Base-by-base conservation (phyloP, 2,888 invertebrate genomes). In the Megamerina dolium region DNA sequence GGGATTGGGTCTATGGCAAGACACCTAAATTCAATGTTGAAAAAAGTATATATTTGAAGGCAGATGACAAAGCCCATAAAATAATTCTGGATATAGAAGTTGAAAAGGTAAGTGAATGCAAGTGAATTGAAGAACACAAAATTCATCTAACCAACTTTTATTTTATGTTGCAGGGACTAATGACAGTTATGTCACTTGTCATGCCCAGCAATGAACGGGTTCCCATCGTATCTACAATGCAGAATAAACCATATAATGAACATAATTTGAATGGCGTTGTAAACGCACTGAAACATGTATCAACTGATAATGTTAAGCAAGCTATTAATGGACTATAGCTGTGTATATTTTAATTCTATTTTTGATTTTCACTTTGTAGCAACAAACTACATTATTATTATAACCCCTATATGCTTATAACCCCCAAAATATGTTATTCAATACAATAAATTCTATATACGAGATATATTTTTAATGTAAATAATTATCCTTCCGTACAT, bases 1-100 rank as follows among this genome's bases (percentile, higher is more conserved):
- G 92, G 90, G 82, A 90, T 45, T 94, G 93, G 93, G 81, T 83
- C 49, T 87, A 78, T 66, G 94, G 92, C 2, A 84, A 81, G 64
- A 89, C 93, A 0, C 95, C 94, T 0, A 80, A 81, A 52, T 94
- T 94, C 69, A 79, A 79, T 1, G 82, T 89, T 2, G 63, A 69
- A 45, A 72, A 72, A 39, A 68, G 70, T 17, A 46, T 72, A 9
- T 58, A 60, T 26, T 46, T 72, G 2, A 72, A 72, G 42, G 77
- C 76, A 39, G 70, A 74, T 18, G 76, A 76, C 60, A 68, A 56
- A 65, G 68, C 63, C 46, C 67, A 80, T 55, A 80, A 77, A 69
- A 75, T 77, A 2, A 74, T 79, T 57, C 74, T 78, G 54, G 79
- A 77, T 55, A 73, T 80, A 45, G 73, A 75, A 38, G 67, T 74